Conservation (phyloP, 2,113 vertebrate genomes). For the Archocentrus centrarchus region DNA sequence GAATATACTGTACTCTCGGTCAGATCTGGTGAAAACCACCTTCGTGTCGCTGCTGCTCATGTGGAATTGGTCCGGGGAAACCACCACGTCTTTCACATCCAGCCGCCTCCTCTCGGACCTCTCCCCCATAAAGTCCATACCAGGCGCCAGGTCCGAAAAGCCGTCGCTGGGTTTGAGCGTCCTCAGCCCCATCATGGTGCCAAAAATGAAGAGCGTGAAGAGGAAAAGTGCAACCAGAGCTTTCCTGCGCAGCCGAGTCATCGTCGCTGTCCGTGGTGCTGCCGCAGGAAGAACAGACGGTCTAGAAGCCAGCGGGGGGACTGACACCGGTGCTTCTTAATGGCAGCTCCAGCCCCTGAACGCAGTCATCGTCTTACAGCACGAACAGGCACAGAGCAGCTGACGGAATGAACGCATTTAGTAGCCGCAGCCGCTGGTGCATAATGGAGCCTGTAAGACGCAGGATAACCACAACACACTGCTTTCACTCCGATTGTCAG, state of each 20-base stretch:
- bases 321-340: background rate
- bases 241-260: constrained; percentile 88
- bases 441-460: background rate
- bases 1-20: constrained; percentile 81
- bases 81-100: constrained; percentile 59
- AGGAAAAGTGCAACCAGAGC: constrained; percentile 88
- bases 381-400: background rate
- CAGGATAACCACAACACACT: background rate
- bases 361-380: background rate
- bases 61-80: constrained; percentile 69
- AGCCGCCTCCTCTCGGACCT: constrained; percentile 68
- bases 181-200: constrained; percentile 90
- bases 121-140: constrained; percentile 78
- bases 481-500: constrained; percentile 10
- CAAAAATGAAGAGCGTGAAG: constrained; percentile 90
- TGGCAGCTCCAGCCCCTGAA: background rate
- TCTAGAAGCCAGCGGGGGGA: background rate
- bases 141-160: constrained; percentile 85
- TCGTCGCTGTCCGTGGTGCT: constrained; percentile 77
- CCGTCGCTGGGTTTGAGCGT: constrained; percentile 88
- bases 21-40: constrained; percentile 80
- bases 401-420: background rate
- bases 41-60: constrained; percentile 80
- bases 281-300: background rate
- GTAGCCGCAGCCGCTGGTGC: background rate